Evolutionary conservation across 2,888 invertebrate genomes (phyloP).

Genomic region (Drosophila mercatorum): DNA sequence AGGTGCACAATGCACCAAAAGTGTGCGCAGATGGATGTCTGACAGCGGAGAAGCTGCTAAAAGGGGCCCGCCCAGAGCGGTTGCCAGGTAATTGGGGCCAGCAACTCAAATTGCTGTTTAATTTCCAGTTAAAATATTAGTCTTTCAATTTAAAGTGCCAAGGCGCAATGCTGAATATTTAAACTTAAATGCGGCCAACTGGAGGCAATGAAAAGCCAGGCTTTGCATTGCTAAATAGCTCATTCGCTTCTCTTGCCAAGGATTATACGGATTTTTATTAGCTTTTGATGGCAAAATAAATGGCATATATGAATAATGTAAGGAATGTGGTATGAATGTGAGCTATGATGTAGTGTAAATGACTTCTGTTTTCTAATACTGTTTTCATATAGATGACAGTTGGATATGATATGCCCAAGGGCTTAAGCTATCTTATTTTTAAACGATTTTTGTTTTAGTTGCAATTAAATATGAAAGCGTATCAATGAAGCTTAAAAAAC

Average conservation of each 20-base stretch:
- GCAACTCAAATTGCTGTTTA: conserved; percentile 42
- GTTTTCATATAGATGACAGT: too few relatives aligned
- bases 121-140: conserved; percentile 45
- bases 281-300: neutral
- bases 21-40: conserved; percentile 13
- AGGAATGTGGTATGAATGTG: too few relatives aligned
- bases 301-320: too few relatives aligned
- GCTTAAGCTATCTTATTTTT: too few relatives aligned
- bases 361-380: too few relatives aligned
- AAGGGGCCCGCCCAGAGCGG: conserved; percentile 22
- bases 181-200: neutral
- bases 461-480: too few relatives aligned
- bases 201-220: neutral
- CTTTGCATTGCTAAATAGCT: neutral
- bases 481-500: too few relatives aligned
- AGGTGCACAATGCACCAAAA: conserved; percentile 47
- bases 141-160: conserved; percentile 22
- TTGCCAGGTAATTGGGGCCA: conserved; percentile 39
- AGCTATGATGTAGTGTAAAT: too few relatives aligned
- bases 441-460: too few relatives aligned
- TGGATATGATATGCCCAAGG: too few relatives aligned
- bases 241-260: neutral
- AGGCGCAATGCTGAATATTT: neutral
- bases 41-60: conserved; percentile 11
- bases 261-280: neutral